A percentile compares a stretch with the other conserved stretches of the same genome.
Conservation (phyloP, 2,797 vertebrate genomes). For the Pseudochirops corinnae region DNA sequence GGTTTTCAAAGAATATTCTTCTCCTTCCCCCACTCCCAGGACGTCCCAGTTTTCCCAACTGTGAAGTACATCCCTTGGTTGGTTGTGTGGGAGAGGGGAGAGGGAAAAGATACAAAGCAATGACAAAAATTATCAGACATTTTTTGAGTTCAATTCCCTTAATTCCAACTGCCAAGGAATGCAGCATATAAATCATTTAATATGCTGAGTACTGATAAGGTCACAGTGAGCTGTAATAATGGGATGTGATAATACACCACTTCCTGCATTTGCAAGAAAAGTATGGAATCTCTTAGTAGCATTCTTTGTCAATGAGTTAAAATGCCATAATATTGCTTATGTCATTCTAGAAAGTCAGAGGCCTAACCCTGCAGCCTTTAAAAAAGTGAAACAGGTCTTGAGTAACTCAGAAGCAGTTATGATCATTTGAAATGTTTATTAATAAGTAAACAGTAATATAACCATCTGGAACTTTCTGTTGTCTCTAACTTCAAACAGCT, state of each 20-base stretch:
- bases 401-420: neutral
- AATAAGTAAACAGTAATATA: neutral
- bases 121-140: neutral
- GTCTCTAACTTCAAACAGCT: neutral
- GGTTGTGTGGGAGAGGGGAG: neutral
- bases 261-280: neutral
- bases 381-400: neutral
- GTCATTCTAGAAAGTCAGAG: neutral
- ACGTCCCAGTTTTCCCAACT: neutral
- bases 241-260: neutral
- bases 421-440: neutral
- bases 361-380: neutral
- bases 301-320: neutral
- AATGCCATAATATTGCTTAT: neutral
- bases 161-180: neutral
- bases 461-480: neutral
- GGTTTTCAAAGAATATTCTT: slow-evolving; percentile 16
- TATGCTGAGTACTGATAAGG: neutral
- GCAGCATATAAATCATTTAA: neutral
- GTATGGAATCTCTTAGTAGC: neutral
- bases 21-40: neutral
- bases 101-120: neutral
- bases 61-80: neutral
- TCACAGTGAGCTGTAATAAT: neutral
- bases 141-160: neutral